Percentiles rank a stretch among this genome's conserved stretches.
These are phyloP conservation scores for Zonotrichia albicollis DNA, from an alignment of 2,797 vertebrate species.

Conservation along the genomic window DNA sequence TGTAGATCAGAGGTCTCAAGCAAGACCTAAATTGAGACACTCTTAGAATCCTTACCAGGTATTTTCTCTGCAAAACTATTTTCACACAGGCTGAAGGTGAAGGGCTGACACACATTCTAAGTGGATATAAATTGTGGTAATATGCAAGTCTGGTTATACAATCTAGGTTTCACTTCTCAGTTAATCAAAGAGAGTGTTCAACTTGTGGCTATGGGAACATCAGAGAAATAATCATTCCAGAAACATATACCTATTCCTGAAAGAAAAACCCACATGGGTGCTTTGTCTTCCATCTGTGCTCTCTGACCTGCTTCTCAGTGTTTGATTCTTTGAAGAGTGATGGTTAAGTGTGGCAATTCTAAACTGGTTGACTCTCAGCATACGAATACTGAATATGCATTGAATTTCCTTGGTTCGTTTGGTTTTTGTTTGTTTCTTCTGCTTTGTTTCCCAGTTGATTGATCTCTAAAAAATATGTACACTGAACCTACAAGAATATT, in stretches of 20 bases:
- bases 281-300: background rate
- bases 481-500: background rate
- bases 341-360: background rate
- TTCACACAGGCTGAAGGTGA: rapidly evolving
- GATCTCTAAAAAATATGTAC: background rate
- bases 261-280: rapidly evolving
- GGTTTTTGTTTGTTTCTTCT: background rate
- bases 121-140: background rate
- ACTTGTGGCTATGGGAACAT: background rate
- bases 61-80: background rate
- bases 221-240: background rate
- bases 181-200: background rate
- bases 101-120: background rate
- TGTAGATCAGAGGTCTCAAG: background rate
- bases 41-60: background rate
- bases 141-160: background rate
- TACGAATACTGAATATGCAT: background rate
- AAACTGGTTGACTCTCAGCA: background rate
- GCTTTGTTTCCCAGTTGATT: background rate
- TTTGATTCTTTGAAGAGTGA: background rate
- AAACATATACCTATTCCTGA: background rate
- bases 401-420: background rate
- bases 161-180: background rate
- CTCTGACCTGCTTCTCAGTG: background rate
- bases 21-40: background rate